Evolutionary conservation across 2,888 invertebrate species (phyloP).

Genomic region (Athalia rosae): DNA sequence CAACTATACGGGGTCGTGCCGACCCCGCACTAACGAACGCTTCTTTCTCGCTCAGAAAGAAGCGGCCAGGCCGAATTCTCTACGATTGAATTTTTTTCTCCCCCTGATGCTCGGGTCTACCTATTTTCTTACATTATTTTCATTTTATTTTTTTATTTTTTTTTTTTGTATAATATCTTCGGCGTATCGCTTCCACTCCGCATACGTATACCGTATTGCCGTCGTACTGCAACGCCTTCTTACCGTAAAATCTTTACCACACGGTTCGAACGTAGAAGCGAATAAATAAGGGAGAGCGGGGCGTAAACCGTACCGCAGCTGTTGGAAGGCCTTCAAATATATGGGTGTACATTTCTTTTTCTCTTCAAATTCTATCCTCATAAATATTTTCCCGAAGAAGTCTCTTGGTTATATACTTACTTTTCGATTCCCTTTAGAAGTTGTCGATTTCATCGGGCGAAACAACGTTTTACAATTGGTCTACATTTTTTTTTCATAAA

Average conservation of each 20-base stretch:
- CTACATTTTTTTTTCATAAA: no score
- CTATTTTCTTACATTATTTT: no score
- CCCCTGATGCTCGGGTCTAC: no score
- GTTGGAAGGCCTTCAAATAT: neutral
- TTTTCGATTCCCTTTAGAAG: no score
- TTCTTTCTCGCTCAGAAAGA: neutral
- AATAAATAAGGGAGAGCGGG: no score
- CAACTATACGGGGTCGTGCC: neutral
- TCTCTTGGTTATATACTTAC: no score
- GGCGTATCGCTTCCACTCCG: neutral
- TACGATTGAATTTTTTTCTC: neutral
- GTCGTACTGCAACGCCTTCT: neutral
- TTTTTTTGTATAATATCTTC: no score
- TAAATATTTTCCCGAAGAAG: no score
- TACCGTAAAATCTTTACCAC: slow-evolving; percentile 30
- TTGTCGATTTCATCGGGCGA: no score
- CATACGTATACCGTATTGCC: slow-evolving; percentile 16
- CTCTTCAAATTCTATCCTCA: no score
- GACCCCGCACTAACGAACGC: slow-evolving; percentile 54
- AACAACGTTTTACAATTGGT: no score
- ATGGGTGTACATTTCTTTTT: neutral
- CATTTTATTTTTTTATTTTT: slow-evolving; percentile 1
- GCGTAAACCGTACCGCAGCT: no score
- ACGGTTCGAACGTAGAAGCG: slow-evolving; percentile 22
- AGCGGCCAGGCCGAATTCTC: slow-evolving; percentile 6